These are phyloP conservation scores for Australoheros scitulus DNA, from an alignment of 2,113 vertebrate genomes.

Conservation along the genomic window DNA sequence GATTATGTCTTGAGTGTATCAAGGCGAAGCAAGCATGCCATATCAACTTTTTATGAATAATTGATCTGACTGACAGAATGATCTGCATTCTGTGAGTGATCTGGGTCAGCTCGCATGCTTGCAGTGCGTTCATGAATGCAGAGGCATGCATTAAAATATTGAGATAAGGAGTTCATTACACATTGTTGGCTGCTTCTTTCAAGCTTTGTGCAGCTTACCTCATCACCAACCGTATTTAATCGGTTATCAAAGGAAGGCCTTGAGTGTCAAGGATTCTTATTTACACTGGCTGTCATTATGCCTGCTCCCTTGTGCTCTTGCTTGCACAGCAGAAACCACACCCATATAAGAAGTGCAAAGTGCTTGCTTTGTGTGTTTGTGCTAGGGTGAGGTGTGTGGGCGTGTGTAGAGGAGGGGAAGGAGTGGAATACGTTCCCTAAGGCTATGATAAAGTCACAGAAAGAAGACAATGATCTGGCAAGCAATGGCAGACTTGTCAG, in stretches of 20 bases:
- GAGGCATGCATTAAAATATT: slow-evolving; percentile 29
- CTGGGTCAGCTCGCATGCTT: slow-evolving; percentile 50
- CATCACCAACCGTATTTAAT: slow-evolving; percentile 42
- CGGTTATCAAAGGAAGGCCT: slow-evolving; percentile 31
- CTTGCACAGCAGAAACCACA: slow-evolving; percentile 69
- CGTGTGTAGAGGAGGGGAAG: slow-evolving; percentile 23
- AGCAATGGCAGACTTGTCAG: slow-evolving; percentile 58
- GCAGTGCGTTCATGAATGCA: slow-evolving; percentile 22
- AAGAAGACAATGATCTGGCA: slow-evolving; percentile 47
- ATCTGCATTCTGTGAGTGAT: slow-evolving; percentile 63
- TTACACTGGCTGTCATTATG: slow-evolving; percentile 56
- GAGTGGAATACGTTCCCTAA: slow-evolving; percentile 67
- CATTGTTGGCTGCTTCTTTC: slow-evolving; percentile 1
- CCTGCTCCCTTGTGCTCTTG: slow-evolving; percentile 40
- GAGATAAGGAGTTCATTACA: slow-evolving; percentile 21
- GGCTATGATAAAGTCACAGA: slow-evolving; percentile 67
- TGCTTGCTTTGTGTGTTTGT: slow-evolving; percentile 37
- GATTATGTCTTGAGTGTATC: slow-evolving; percentile 40
- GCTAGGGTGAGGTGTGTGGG: slow-evolving; percentile 32
- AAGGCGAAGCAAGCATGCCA: slow-evolving; percentile 25
- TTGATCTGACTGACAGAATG: slow-evolving; percentile 63
- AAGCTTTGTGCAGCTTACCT: neutral
- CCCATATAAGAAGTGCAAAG: slow-evolving; percentile 63
- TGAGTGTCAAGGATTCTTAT: slow-evolving; percentile 53
- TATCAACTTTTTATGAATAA: slow-evolving; percentile 68